Percentiles rank a stretch among this genome's conserved stretches.
Evolutionary conservation across 1,140 invertebrate species (phyloP).

Genomic region (Micrasema minimum): DNA sequence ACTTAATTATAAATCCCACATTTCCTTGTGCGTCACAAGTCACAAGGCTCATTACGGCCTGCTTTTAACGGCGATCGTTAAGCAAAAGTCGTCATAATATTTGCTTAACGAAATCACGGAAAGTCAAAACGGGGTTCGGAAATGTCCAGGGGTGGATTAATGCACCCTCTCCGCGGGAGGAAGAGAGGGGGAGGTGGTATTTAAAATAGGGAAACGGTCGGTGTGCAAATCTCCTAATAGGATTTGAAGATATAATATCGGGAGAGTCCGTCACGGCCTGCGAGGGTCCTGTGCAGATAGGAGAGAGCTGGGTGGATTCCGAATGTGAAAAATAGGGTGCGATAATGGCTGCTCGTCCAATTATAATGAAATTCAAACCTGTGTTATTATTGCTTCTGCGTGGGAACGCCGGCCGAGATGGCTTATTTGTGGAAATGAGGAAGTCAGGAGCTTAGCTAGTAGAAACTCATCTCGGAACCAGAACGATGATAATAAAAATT

Average conservation of each 20-base stretch:
- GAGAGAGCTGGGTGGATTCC: conserved; percentile 35
- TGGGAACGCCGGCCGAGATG: conserved; percentile 37
- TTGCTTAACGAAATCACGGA: conserved; percentile 52
- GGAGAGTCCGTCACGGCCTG: conserved; percentile 48
- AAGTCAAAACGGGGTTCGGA: conserved; percentile 50
- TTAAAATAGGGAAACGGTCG: conserved; percentile 54
- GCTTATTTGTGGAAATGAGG: conserved; percentile 9
- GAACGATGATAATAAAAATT: too few species aligned
- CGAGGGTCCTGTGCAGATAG: conserved; percentile 33
- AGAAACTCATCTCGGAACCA: too few species aligned
- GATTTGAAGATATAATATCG: conserved; percentile 53
- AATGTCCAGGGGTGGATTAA: conserved; percentile 52
- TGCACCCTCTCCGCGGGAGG: conserved; percentile 21
- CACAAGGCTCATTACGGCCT: conserved; percentile 24
- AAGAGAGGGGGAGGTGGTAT: conserved; percentile 39
- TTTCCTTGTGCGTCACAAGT: conserved; percentile 7
- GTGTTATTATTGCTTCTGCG: conserved; percentile 44
- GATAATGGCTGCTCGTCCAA: conserved; percentile 52
- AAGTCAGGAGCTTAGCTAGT: conserved; percentile 13
- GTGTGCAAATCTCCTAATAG: conserved; percentile 55
- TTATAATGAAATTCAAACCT: conserved; percentile 55
- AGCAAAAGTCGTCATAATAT: conserved; percentile 32
- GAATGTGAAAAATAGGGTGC: conserved; percentile 54
- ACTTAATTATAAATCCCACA: conserved; percentile 1
- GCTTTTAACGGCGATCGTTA: conserved; percentile 32